Conservation (phyloP, 2,113 vertebrate genomes). For the Campylomormyrus numenius region DNA sequence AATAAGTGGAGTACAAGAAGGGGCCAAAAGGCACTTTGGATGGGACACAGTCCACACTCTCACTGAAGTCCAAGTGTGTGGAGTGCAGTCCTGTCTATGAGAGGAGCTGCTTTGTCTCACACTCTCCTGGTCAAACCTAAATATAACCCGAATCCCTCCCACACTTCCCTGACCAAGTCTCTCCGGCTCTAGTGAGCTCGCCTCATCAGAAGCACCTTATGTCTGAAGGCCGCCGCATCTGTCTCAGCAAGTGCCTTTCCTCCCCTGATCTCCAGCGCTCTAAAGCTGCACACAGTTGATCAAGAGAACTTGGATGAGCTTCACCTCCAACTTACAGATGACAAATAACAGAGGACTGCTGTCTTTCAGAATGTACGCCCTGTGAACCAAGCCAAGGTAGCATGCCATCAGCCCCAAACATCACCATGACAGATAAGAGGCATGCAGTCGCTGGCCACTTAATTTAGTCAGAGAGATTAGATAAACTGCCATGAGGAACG, state of each 20-base stretch:
- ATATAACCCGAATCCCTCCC: not conserved
- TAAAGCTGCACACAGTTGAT: not conserved
- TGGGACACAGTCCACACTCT: not conserved
- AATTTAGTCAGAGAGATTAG: not conserved
- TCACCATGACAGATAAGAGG: not conserved
- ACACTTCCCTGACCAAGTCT: not conserved
- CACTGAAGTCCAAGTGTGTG: not conserved
- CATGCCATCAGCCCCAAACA: not conserved
- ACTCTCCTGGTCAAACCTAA: constrained; percentile 9
- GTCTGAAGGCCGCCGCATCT: not conserved
- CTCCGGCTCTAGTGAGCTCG: not conserved
- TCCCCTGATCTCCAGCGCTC: not conserved
- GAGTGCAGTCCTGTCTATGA: not conserved
- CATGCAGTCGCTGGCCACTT: not conserved
- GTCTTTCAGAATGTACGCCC: not conserved
- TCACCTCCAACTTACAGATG: constrained; percentile 17
- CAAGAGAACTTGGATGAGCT: not conserved
- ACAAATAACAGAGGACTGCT: not conserved
- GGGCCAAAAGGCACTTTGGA: not conserved
- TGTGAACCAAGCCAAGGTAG: not conserved
- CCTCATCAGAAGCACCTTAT: constrained; percentile 3
- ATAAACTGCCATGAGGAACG: not conserved
- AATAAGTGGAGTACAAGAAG: not conserved
- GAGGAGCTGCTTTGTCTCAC: constrained; percentile 12
- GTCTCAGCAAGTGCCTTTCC: not conserved